Evolutionary conservation across 2,797 vertebrate species (phyloP).

Genomic region (Anableps anableps): DNA sequence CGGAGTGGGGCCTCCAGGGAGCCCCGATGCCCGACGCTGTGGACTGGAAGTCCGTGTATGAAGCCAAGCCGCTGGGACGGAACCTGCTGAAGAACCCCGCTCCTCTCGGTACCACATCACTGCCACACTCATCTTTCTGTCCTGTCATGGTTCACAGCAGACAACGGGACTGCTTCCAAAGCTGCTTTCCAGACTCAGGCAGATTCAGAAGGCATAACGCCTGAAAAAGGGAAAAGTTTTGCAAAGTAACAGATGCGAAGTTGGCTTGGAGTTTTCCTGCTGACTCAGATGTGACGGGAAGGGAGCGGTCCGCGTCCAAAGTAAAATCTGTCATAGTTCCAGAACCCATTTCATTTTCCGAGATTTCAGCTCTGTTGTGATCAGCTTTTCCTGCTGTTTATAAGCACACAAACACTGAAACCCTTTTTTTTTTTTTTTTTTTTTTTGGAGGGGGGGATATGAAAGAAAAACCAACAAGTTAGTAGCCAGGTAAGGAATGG

Average conservation of each 20-base stretch:
- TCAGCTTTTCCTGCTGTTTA: neutral
- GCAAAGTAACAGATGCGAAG: neutral
- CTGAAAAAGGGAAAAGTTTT: neutral
- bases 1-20: conserved; percentile 70
- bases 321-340: neutral
- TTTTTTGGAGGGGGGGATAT: no score
- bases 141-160: neutral
- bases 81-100: conserved; percentile 84
- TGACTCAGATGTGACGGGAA: neutral
- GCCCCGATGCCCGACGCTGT: conserved; percentile 64
- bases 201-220: neutral
- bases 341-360: neutral
- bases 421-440: no score
- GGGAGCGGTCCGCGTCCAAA: neutral
- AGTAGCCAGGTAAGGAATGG: neutral
- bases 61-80: conserved; percentile 80
- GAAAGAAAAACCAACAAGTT: neutral
- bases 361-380: neutral
- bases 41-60: conserved; percentile 80
- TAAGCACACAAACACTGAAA: neutral
- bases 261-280: neutral
- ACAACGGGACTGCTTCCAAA: neutral
- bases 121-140: rapidly evolving
- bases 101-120: conserved; percentile 80
- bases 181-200: neutral